Percentiles rank a stretch among this genome's conserved stretches.
These are phyloP conservation scores for Monochamus saltuarius DNA, from an alignment of 1,140 invertebrate species.

Conservation along the genomic window DNA sequence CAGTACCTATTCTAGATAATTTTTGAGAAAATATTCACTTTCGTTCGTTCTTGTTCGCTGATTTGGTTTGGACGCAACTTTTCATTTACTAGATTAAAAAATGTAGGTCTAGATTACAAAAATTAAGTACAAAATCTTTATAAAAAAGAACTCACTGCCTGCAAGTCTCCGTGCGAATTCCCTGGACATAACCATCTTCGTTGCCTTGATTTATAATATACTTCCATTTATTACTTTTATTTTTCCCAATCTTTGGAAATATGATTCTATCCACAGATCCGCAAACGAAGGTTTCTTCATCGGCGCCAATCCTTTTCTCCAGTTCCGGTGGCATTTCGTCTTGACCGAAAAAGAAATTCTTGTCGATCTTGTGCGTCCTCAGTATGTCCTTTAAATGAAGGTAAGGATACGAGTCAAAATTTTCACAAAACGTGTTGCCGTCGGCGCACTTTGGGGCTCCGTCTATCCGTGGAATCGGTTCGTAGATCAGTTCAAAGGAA, in stretches of 20 bases:
- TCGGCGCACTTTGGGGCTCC: constrained; percentile 31
- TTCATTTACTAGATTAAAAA: no score
- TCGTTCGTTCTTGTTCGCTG: no score
- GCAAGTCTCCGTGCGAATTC: no score
- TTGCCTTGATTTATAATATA: constrained; percentile 57
- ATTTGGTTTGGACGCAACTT: no score
- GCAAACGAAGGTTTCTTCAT: constrained; percentile 37
- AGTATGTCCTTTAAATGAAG: constrained; percentile 27
- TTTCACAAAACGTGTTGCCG: constrained; percentile 38
- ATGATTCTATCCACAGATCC: constrained; percentile 35
- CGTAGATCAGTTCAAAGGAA: constrained; percentile 15
- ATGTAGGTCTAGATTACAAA: no score
- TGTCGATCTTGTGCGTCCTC: constrained; percentile 15
- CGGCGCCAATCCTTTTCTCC: constrained; percentile 31
- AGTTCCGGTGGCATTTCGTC: constrained; percentile 34
- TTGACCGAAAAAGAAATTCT: constrained; percentile 32
- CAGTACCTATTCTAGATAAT: no score
- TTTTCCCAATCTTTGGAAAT: constrained; percentile 43
- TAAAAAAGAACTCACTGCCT: background rate
- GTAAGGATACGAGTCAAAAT: constrained; percentile 38
- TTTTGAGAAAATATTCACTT: no score
- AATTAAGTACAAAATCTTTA: no score
- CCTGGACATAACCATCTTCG: constrained; percentile 46
- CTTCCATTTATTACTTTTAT: constrained; percentile 54
- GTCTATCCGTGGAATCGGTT: constrained; percentile 15